A percentile compares a stretch with the other conserved stretches of the same genome.
Evolutionary conservation across 2,888 invertebrate species (phyloP).

Genomic region (Hyppa rectilinea): DNA sequence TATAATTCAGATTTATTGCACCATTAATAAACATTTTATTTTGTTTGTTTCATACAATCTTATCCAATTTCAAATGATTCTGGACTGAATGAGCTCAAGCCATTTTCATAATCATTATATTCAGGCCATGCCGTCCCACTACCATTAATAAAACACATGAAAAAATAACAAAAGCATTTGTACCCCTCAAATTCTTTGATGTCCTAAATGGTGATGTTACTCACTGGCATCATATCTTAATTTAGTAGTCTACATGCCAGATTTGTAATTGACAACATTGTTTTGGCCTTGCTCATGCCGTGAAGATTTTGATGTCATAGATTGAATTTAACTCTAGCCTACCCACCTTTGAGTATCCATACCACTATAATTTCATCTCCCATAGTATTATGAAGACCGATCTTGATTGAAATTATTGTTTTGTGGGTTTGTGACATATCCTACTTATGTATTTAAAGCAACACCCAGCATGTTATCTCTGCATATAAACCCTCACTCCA

Average conservation of each 20-base stretch:
- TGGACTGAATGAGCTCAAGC: neutral
- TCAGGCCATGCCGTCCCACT: neutral
- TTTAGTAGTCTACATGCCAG: slow-evolving; percentile 62
- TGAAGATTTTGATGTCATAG: slow-evolving; percentile 70
- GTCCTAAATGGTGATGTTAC: slow-evolving; percentile 41
- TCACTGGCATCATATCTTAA: slow-evolving; percentile 57
- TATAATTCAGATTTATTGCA: neutral
- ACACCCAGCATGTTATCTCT: neutral
- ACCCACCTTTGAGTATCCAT: slow-evolving; percentile 16
- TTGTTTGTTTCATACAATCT: neutral
- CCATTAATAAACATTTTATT: neutral
- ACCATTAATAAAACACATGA: neutral
- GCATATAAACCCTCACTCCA: neutral
- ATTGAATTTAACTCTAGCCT: slow-evolving; percentile 51
- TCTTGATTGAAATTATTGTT: slow-evolving; percentile 13
- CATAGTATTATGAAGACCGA: slow-evolving; percentile 9
- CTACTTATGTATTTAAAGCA: neutral
- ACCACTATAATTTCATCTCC: slow-evolving; percentile 14
- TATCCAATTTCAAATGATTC: neutral
- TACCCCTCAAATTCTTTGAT: slow-evolving; percentile 1
- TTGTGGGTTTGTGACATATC: neutral
- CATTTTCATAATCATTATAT: neutral
- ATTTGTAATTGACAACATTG: slow-evolving; percentile 75
- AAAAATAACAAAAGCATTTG: neutral
- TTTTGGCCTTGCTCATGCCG: slow-evolving; percentile 74